Evolutionary conservation across 2,113 vertebrate species (phyloP).

Genomic region (Ornithorhynchus anatinus): DNA sequence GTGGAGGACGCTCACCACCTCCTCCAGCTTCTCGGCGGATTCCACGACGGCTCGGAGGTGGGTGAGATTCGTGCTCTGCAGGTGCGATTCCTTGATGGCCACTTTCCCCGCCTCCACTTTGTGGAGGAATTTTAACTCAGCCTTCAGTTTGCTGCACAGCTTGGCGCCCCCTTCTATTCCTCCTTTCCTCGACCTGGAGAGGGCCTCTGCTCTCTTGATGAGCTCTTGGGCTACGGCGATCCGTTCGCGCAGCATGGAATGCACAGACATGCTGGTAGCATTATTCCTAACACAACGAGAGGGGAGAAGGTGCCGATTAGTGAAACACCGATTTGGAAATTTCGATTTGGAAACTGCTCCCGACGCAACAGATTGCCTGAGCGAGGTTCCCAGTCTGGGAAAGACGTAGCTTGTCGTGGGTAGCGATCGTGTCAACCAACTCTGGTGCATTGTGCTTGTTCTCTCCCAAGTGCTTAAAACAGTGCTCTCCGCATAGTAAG

Average conservation of each 20-base stretch:
- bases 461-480: too few relatives aligned
- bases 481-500: too few relatives aligned
- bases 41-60: conserved; percentile 90
- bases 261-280: conserved; percentile 84
- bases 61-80: conserved; percentile 95
- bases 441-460: too few relatives aligned
- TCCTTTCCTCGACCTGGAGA: conserved; percentile 74
- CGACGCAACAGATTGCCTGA: too few relatives aligned
- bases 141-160: conserved; percentile 86
- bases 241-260: conserved; percentile 80
- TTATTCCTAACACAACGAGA: conserved; percentile 72
- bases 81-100: conserved; percentile 88
- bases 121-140: conserved; percentile 89
- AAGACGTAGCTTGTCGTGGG: too few relatives aligned
- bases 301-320: too few relatives aligned
- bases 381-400: too few relatives aligned
- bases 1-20: conserved; percentile 84
- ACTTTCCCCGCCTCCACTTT: conserved; percentile 87
- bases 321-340: too few relatives aligned
- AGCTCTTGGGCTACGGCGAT: conserved; percentile 83
- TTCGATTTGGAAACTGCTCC: too few relatives aligned
- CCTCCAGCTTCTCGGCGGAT: conserved; percentile 85
- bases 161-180: conserved; percentile 89
- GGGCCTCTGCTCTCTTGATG: conserved; percentile 81
- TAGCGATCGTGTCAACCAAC: too few relatives aligned